These are phyloP conservation scores for Urosaurus nigricauda DNA, from an alignment of 2,797 vertebrate genomes.

Conservation along the genomic window DNA sequence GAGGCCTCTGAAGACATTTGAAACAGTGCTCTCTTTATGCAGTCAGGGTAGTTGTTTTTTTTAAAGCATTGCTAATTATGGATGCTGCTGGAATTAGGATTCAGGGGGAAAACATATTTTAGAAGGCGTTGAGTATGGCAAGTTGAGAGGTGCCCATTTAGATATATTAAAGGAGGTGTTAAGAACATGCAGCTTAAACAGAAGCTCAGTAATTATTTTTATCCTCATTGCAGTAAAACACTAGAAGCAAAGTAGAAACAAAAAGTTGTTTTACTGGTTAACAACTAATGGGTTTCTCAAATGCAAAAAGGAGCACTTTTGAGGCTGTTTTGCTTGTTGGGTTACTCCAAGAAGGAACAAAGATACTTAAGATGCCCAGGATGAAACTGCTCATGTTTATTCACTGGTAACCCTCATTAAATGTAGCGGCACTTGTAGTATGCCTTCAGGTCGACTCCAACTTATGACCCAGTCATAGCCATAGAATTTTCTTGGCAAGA, in stretches of 20 bases:
- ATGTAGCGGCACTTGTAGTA: no score
- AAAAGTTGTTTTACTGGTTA: no score
- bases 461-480: no score
- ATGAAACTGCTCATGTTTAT: no score
- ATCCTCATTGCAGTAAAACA: background rate
- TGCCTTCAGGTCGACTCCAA: no score
- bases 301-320: no score
- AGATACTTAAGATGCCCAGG: no score
- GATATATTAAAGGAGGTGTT: background rate
- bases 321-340: no score
- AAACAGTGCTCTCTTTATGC: background rate
- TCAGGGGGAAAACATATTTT: background rate
- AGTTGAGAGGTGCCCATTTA: background rate
- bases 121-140: background rate
- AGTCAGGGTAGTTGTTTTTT: background rate
- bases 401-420: no score
- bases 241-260: background rate
- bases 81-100: background rate
- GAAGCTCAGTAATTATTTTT: background rate
- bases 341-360: no score
- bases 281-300: no score
- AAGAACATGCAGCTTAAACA: background rate
- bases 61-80: background rate
- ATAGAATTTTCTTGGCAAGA: no score
- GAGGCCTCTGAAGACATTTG: background rate